Base-by-base conservation (phyloP, 2,113 vertebrate genomes). In the Ageneiosus marmoratus region DNA sequence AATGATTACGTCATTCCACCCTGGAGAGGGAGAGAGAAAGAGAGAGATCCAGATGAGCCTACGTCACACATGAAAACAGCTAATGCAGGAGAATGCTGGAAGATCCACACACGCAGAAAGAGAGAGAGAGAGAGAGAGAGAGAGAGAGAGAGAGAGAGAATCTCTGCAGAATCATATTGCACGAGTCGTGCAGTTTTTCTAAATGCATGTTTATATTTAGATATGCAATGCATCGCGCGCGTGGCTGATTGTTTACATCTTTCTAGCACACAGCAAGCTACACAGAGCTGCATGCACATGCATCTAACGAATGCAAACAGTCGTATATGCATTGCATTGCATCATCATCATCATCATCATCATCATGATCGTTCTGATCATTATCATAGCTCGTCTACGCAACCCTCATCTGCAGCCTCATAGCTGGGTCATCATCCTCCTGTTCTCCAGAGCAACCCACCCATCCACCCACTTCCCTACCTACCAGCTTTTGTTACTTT, bases 51-150 rank as follows among this genome's bases (percentile, higher is more conserved):
- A 77, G 50, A 85, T 75, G 51, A 60, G 55, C n/a, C 12, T 18
- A 82, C 83, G 76, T 87, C 86, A 87, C 72, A 27, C 60, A 58
- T 67, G 77, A 78, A 81, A 78, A 82, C 74, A 78, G 27, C 82
- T 74, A 70, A 51, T 12, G 41, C 60, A 50, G 44, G 29, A 51
- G 55, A 58, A 58, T 20, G 55, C n/a, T 46, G 12, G 32, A 53
- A 29, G 70, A 41, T n/a, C n/a, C n/a, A n/a, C n/a, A n/a, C n/a
- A n/a, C n/a, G n/a, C n/a, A n/a, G n/a, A n/a, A n/a, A n/a, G 24
- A 46, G 63, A 22, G 16, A 55, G 74, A 27, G 70, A 18, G 5
- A n/a, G n/a, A n/a, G n/a, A n/a, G n/a, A 44, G 10, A 46, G 9
- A 70, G 22, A 69, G 3, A 12, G 22, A 27, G 41, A n/a, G 24